Evolutionary conservation across 2,888 invertebrate species (phyloP), one percentile per base, ranked within the genome.

Genomic region (Limenitis camilla): DNA sequence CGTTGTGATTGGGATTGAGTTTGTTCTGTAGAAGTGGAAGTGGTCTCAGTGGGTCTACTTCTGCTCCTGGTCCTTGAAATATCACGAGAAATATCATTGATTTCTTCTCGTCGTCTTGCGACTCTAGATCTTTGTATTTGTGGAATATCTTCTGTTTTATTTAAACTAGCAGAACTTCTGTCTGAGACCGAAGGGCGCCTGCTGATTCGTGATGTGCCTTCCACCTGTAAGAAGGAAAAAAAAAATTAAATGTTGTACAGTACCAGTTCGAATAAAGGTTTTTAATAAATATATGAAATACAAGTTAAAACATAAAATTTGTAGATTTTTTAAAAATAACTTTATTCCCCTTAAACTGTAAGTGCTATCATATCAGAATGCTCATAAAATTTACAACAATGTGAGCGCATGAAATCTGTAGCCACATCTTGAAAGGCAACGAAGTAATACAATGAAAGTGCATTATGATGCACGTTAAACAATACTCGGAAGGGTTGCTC

Each of bases 101-200:
- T 46, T 62, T 78, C 80, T 52, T 84, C 81, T 54, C 74, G 68
- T 61, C 77, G 72, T 61, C 78, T 77, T 42, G 68, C 68, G 41
- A 65, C 67, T 57, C 84, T 73, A 19, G 81, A 64, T 59, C 79
- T 78, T 52, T 73, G 72, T 35, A 77, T 76, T 40, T 74, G 68
- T 58, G 69, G 66, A 32, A 63, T 63, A 48, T 69, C 68, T 52
- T 79, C 76, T 49, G 67, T 56, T 61, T 65, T 66, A 41, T 65
- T 72, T 44, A 67, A 63, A 61, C 65, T 70, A 49, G 63, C 60
- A 54, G 67, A 58, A 56, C 56, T 68, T 52, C 66, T 72, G 40
- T 78, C 78, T 32, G 68, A 57, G 55, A 66, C 66, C 68, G 67
- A 60, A 65, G 71, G 66, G 64, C 83, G 74, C 67, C 82, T 76